Percentiles rank a stretch among this genome's conserved stretches.
phyloP scores from a whole-genome alignment of 2,113 vertebrate genomes.

The Pelvicachromis taeniatus region DNA sequence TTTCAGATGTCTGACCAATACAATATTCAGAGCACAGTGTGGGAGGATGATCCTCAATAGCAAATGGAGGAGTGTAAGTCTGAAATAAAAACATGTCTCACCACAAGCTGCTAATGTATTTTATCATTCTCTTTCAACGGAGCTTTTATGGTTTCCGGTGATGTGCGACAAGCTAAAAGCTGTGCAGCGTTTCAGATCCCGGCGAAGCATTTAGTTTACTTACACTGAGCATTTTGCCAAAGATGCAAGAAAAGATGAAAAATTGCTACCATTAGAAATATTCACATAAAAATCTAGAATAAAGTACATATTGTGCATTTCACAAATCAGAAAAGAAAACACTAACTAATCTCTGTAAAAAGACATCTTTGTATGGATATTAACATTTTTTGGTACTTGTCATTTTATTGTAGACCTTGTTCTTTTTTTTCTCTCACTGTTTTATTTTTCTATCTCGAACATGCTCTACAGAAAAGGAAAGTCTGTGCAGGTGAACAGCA shows the following conservation, averaged over 20 bases:
- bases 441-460: too few relatives aligned
- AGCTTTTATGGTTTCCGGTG: neutral
- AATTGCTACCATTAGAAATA: neutral
- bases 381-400: neutral
- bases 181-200: neutral
- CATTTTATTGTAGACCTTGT: neutral
- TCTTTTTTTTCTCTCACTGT: too few relatives aligned
- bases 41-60: constrained; percentile 27
- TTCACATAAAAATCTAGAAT: neutral
- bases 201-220: neutral
- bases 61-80: neutral
- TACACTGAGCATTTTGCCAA: too few relatives aligned
- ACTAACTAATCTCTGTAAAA: neutral
- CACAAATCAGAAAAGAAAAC: neutral
- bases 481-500: too few relatives aligned
- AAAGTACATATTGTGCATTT: rapidly evolving
- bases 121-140: neutral
- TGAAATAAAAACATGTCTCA: constrained; percentile 10
- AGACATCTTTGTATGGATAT: neutral
- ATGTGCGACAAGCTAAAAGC: neutral
- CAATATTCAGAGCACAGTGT: neutral
- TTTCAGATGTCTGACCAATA: neutral
- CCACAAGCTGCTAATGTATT: neutral
- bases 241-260: neutral
- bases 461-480: too few relatives aligned